phyloP scores from a whole-genome alignment of 1,140 invertebrate species.

The Lucilia sericata region DNA sequence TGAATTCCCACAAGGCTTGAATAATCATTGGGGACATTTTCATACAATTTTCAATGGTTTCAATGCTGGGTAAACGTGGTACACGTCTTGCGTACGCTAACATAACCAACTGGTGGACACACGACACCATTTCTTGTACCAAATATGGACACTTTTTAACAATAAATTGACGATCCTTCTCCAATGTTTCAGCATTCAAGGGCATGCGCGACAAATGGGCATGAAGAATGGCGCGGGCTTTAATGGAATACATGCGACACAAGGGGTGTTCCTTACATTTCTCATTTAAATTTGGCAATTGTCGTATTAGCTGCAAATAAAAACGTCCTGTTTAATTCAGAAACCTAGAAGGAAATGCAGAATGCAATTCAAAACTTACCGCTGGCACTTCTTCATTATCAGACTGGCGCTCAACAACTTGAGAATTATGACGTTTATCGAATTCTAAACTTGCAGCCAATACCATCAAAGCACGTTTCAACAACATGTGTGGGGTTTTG shows the following conservation, averaged over 20 bases:
- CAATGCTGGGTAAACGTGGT: slow-evolving; percentile 83
- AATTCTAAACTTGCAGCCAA: slow-evolving; percentile 96
- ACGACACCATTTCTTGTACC: slow-evolving; percentile 98
- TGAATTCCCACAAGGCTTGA: slow-evolving; percentile 95
- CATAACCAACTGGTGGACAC: slow-evolving; percentile 92
- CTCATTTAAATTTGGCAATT: slow-evolving; percentile 89
- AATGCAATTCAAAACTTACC: slow-evolving; percentile 70
- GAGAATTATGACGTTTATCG: slow-evolving; percentile 92
- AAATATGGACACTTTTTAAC: slow-evolving; percentile 94
- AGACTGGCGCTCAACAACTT: slow-evolving; percentile 91
- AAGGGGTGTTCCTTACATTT: slow-evolving; percentile 96
- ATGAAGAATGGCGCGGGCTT: slow-evolving; percentile 93
- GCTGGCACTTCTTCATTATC: slow-evolving; percentile 96
- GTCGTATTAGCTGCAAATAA: slow-evolving; percentile 82
- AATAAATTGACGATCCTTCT: slow-evolving; percentile 87
- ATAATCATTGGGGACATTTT: slow-evolving; percentile 96
- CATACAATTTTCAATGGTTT: slow-evolving; percentile 98
- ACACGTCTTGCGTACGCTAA: slow-evolving; percentile 88
- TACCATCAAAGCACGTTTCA: slow-evolving; percentile 97
- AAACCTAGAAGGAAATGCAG: background rate
- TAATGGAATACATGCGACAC: slow-evolving; percentile 95
- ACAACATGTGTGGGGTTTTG: slow-evolving; percentile 93
- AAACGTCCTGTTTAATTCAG: background rate
- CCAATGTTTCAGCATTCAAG: slow-evolving; percentile 84
- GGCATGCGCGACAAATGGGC: slow-evolving; percentile 90